These are phyloP conservation scores for Danio choprae DNA, from an alignment of 2,797 vertebrate genomes.

Conservation along the genomic window DNA sequence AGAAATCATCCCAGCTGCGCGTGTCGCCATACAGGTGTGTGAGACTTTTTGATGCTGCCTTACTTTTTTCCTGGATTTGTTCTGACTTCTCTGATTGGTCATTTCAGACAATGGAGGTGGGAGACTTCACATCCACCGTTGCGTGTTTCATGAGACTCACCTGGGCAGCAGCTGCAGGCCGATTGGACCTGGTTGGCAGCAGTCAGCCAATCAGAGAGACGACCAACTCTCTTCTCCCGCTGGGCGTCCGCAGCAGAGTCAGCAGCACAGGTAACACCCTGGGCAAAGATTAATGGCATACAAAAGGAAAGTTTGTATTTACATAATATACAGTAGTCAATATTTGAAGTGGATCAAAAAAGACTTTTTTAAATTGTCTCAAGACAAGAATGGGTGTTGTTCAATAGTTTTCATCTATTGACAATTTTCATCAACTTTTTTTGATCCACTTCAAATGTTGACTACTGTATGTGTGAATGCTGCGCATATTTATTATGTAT, in stretches of 20 bases:
- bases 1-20: slow-evolving; percentile 96
- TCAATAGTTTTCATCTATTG: too few species aligned
- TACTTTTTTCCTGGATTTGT: background rate
- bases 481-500: too few species aligned
- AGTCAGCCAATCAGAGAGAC: slow-evolving; percentile 96
- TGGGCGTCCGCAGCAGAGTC: slow-evolving; percentile 91
- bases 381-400: too few species aligned
- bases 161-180: slow-evolving; percentile 96
- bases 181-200: slow-evolving; percentile 95
- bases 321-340: too few species aligned
- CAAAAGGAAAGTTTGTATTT: too few species aligned
- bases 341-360: too few species aligned
- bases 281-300: background rate
- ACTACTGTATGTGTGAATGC: too few species aligned
- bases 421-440: too few species aligned
- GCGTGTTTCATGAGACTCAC: slow-evolving; percentile 98
- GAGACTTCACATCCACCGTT: slow-evolving; percentile 95
- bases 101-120: slow-evolving; percentile 94
- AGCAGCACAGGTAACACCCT: slow-evolving; percentile 92
- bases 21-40: slow-evolving; percentile 94
- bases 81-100: slow-evolving; percentile 38
- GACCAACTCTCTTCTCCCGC: slow-evolving; percentile 85
- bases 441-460: too few species aligned
- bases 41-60: background rate
- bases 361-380: too few species aligned